phyloP scores from a whole-genome alignment of 1,140 invertebrate species.

The Aporrectodea caliginosa region DNA sequence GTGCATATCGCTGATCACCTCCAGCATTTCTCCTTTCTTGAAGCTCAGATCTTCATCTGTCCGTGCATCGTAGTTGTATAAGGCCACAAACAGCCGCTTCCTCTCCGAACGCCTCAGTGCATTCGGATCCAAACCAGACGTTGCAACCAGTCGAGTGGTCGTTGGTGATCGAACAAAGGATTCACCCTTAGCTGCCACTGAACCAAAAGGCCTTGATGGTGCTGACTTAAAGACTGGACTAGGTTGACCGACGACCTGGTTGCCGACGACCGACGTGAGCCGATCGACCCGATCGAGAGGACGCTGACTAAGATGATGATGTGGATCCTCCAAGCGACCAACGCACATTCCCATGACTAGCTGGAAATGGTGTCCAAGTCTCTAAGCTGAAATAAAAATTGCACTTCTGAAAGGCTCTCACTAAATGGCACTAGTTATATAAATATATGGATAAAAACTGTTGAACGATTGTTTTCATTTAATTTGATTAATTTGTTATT shows the following conservation, averaged over 20 bases:
- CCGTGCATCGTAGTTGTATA: constrained; percentile 98
- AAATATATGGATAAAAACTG: no score
- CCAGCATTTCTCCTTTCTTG: constrained; percentile 94
- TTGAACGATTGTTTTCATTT: no score
- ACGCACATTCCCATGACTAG: background rate
- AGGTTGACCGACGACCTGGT: background rate
- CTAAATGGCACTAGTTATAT: no score
- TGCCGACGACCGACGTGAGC: background rate
- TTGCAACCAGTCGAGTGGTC: background rate
- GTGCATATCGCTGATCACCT: constrained; percentile 95
- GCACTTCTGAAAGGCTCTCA: no score
- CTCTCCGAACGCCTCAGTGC: background rate
- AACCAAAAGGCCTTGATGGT: background rate
- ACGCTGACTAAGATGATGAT: background rate
- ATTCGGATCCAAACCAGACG: background rate
- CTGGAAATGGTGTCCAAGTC: background rate
- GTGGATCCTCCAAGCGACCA: background rate
- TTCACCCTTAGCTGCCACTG: background rate
- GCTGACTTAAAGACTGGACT: background rate
- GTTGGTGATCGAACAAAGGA: background rate
- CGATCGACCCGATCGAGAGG: background rate
- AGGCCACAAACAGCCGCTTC: constrained; percentile 78
- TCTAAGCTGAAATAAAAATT: no score
- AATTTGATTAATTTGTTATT: no score
- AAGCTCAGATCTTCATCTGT: constrained; percentile 98